Evolutionary conservation across 53 echinoderm and acorn worm species (phyloP).

Genomic region (Actinopyga echinites): DNA sequence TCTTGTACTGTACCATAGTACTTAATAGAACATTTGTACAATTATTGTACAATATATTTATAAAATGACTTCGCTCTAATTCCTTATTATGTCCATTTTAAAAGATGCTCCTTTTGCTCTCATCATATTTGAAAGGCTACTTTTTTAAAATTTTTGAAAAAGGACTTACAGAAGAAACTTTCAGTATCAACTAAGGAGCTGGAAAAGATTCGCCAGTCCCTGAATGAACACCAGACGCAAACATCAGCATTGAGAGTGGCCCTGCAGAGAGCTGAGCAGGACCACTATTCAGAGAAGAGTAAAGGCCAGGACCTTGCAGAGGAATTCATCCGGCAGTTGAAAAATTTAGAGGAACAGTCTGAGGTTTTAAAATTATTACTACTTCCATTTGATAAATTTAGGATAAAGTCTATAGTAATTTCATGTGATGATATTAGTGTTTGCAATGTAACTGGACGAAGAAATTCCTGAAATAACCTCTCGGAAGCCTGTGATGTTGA

Average conservation of each 20-base stretch:
- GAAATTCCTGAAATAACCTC: no score
- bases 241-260: constrained; percentile 65
- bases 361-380: constrained; percentile 57
- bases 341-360: constrained; percentile 60
- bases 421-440: no score
- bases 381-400: no score
- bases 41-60: no score
- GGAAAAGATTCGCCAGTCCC: constrained; percentile 67
- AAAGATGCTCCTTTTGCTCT: background rate
- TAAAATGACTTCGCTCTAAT: no score
- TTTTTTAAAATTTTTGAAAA: background rate
- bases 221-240: constrained; percentile 64
- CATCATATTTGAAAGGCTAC: background rate
- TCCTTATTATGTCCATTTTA: background rate
- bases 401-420: no score
- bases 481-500: no score
- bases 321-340: constrained; percentile 70
- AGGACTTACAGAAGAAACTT: constrained; percentile 90
- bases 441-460: no score
- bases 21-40: no score
- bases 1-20: no score
- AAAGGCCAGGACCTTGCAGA: constrained; percentile 69
- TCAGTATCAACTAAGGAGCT: constrained; percentile 57
- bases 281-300: constrained; percentile 64
- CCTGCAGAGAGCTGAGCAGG: constrained; percentile 70